These are phyloP conservation scores for Ormia ochracea DNA, from an alignment of 2,888 invertebrate species.

Conservation along the genomic window DNA sequence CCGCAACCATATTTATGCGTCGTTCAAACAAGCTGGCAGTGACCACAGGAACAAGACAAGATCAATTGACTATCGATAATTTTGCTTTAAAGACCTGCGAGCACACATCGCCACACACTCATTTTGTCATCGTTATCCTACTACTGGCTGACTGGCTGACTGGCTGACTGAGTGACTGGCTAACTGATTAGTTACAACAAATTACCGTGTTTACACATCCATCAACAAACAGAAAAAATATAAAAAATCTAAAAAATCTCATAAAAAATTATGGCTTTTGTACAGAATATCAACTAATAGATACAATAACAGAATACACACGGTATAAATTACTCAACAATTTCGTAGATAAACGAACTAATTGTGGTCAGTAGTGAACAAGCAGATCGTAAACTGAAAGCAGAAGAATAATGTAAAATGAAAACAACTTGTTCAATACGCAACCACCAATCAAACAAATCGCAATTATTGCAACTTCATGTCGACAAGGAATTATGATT, in stretches of 20 bases:
- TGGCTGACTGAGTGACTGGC: constrained; percentile 49
- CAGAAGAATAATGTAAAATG: not conserved
- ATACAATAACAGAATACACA: constrained; percentile 4
- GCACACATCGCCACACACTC: not conserved
- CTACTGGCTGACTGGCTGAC: constrained; percentile 23
- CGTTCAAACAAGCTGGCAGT: not conserved
- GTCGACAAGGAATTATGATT: constrained; percentile 39
- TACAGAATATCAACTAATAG: constrained; percentile 43
- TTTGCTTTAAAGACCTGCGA: constrained; percentile 54
- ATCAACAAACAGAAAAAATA: constrained; percentile 18
- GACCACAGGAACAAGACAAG: constrained; percentile 66
- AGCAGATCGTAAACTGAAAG: not conserved
- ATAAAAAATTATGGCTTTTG: constrained; percentile 33
- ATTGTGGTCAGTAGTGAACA: constrained; percentile 1
- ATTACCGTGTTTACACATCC: constrained; percentile 57
- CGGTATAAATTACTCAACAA: constrained; percentile 1
- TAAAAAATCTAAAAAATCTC: not conserved
- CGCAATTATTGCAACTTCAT: constrained; percentile 5
- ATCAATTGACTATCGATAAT: constrained; percentile 72
- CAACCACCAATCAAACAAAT: not conserved
- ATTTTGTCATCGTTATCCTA: not conserved
- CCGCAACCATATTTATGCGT: constrained; percentile 2
- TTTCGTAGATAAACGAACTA: constrained; percentile 21
- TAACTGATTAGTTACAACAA: constrained; percentile 65
- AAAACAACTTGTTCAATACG: not conserved